Percentiles rank a stretch among this genome's conserved stretches.
Evolutionary conservation across 2,113 vertebrate species (phyloP).

Genomic region (Balaenoptera acutorostrata): DNA sequence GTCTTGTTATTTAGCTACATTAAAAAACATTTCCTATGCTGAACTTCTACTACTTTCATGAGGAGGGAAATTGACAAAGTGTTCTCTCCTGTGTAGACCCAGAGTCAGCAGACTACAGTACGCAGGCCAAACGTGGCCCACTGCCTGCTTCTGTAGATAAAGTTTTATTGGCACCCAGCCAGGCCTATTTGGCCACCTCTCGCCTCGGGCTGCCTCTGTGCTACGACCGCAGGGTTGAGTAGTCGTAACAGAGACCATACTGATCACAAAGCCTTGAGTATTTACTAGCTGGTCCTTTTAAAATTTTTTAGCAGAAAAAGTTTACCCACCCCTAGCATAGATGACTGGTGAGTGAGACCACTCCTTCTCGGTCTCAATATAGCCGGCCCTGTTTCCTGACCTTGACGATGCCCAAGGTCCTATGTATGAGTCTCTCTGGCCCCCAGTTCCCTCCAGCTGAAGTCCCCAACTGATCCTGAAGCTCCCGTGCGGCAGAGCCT

Average conservation of each 20-base stretch:
- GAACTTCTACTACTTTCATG: fast-evolving
- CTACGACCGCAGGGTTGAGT: fast-evolving
- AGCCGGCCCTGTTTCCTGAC: background rate
- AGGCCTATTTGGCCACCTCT: background rate
- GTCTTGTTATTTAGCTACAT: background rate
- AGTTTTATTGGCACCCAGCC: background rate
- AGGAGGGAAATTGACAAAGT: background rate
- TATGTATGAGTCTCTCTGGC: fast-evolving
- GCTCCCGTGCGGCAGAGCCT: background rate
- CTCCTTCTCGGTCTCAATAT: fast-evolving
- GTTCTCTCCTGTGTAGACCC: background rate
- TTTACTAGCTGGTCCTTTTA: background rate
- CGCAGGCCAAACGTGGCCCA: fast-evolving
- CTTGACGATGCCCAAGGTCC: fast-evolving
- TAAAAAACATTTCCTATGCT: background rate
- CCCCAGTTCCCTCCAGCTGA: background rate
- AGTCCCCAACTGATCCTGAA: fast-evolving
- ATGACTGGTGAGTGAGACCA: fast-evolving
- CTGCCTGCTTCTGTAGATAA: background rate
- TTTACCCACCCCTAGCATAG: fast-evolving
- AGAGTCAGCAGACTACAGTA: too few relatives aligned
- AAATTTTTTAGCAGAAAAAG: background rate
- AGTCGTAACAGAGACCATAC: fast-evolving
- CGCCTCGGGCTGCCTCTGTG: fast-evolving
- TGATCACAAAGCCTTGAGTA: background rate